Evolutionary conservation across 2,888 invertebrate species (phyloP).

Genomic region (Drosophila neonasuta): DNA sequence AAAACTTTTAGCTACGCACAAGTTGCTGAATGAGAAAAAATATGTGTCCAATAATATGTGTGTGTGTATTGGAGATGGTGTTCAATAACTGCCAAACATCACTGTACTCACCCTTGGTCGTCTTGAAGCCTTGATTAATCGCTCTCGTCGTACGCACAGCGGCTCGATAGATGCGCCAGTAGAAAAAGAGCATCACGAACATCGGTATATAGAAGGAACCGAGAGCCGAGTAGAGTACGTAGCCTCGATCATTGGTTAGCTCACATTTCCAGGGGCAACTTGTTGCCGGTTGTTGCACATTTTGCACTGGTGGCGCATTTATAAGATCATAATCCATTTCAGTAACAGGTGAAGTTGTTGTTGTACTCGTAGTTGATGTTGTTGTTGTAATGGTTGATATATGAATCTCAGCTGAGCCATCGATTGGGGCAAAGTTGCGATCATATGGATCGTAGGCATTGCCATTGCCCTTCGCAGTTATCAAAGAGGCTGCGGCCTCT

Average conservation of each 20-base stretch:
- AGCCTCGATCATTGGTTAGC: conserved; percentile 95
- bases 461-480: conserved; percentile 12
- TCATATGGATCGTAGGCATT: conserved; percentile 77
- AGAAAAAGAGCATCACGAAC: conserved; percentile 99
- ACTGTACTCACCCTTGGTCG: conserved; percentile 87
- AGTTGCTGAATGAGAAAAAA: conserved; percentile 60
- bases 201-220: conserved; percentile 99
- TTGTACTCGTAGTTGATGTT: conserved; percentile 28
- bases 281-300: conserved; percentile 43
- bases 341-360: conserved; percentile 24
- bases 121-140: conserved; percentile 94
- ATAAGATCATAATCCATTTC: conserved; percentile 51
- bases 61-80: conserved; percentile 22
- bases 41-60: conserved; percentile 28
- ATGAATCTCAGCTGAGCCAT: conserved; percentile 59
- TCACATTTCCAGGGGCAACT: conserved; percentile 94
- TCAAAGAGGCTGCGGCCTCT: conserved; percentile 27
- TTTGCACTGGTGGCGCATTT: conserved; percentile 36
- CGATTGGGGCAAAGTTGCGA: conserved; percentile 70
- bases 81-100: conserved; percentile 5
- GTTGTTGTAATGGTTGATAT: conserved; percentile 51
- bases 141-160: conserved; percentile 96
- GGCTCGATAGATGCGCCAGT: conserved; percentile 97
- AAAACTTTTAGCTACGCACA: conserved; percentile 71
- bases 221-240: conserved; percentile 97